phyloP scores from a whole-genome alignment of 2,113 vertebrate species.

The Percopsis transmontana region DNA sequence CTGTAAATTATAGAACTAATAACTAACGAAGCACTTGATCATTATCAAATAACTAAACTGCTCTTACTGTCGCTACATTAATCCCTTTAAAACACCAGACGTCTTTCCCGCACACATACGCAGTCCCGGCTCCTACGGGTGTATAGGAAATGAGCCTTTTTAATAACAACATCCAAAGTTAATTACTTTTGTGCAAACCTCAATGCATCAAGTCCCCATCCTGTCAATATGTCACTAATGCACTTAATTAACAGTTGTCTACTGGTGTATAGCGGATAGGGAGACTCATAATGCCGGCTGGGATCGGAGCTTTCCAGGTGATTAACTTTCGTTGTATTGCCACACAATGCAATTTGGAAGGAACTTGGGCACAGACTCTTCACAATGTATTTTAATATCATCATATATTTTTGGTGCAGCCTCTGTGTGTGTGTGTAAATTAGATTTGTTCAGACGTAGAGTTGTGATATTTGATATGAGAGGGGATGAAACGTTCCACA shows the following conservation, averaged over 20 bases:
- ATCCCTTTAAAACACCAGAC: not conserved
- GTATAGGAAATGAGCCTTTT: not conserved
- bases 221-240: conserved; percentile 44
- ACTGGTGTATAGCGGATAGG: conserved; percentile 20
- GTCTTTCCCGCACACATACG: not conserved
- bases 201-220: conserved; percentile 20
- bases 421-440: not conserved
- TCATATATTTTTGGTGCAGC: not conserved
- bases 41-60: too few relatives aligned
- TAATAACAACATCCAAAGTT: conserved; percentile 26
- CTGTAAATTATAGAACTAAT: too few relatives aligned
- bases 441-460: not conserved
- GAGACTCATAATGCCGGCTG: conserved; percentile 8
- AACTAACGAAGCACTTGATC: too few relatives aligned
- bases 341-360: conserved; percentile 1
- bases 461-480: not conserved
- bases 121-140: conserved; percentile 1
- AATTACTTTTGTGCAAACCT: conserved; percentile 25
- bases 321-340: conserved; percentile 39
- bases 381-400: not conserved
- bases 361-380: not conserved
- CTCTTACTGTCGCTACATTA: too few relatives aligned
- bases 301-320: conserved; percentile 9
- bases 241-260: conserved; percentile 38
- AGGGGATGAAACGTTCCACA: not conserved